Percentiles rank a stretch among this genome's conserved stretches.
phyloP scores from a whole-genome alignment of 30 jellyfish, hydroid and myxozoan genomes.

The Phacellophora camtschatica region DNA sequence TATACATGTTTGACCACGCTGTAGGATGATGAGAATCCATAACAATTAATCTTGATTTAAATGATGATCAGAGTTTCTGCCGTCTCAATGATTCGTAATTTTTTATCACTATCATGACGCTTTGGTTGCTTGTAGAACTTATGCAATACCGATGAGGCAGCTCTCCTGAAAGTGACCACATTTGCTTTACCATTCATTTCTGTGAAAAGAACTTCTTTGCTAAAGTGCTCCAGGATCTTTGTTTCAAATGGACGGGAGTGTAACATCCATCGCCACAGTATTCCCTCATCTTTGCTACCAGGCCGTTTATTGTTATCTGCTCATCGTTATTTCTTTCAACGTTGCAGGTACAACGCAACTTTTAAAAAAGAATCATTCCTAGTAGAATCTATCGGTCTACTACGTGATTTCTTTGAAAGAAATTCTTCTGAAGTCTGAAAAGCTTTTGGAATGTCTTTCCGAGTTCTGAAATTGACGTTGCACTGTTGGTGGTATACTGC shows the following conservation, averaged over 20 bases:
- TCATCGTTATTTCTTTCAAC: conserved; percentile 48
- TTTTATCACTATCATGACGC: background rate
- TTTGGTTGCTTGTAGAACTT: conserved; percentile 3
- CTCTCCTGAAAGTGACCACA: conserved; percentile 50
- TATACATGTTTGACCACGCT: conserved; percentile 24
- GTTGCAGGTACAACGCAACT: conserved; percentile 29
- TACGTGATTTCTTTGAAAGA: conserved; percentile 13
- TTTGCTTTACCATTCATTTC: conserved; percentile 35
- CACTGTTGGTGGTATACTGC: conserved; percentile 66
- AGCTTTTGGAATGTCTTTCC: conserved; percentile 43
- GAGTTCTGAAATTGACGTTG: conserved; percentile 61
- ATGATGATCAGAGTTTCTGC: conserved; percentile 28
- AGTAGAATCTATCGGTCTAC: conserved; percentile 30
- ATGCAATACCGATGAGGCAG: conserved; percentile 30
- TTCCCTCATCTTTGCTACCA: conserved; percentile 51
- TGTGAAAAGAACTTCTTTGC: conserved; percentile 13
- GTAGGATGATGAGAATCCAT: conserved; percentile 51
- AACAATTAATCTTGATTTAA: conserved; percentile 20
- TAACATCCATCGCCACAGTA: conserved; percentile 63
- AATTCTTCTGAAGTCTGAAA: conserved; percentile 38
- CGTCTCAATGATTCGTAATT: background rate
- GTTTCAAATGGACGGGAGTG: conserved; percentile 35
- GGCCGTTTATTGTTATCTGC: conserved; percentile 50
- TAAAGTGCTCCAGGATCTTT: conserved; percentile 24
- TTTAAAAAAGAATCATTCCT: conserved; percentile 29